Evolutionary conservation across 2,113 vertebrate species (phyloP), one percentile per base, ranked within the genome.

Genomic region (Rhombomys opimus): DNA sequence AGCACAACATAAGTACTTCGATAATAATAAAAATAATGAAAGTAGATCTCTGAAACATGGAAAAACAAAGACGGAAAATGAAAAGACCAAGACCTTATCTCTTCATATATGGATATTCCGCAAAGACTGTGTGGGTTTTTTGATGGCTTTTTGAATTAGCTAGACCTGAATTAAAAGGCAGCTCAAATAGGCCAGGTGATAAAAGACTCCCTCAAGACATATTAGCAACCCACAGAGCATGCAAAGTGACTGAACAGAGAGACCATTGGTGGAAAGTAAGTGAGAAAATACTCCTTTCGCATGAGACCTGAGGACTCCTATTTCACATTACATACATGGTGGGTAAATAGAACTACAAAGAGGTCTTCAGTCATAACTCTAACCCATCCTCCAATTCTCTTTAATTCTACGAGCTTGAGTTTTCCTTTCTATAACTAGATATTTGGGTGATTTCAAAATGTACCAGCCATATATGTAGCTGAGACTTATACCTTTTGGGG

Each of bases 111-210:
- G 70, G 54, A 59, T 50, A 46, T 46, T 46, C 9, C 22, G 81
- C 57, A 13, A 18, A 3, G 0, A 3, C 8, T 61, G 1, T 3
- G 6, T 14, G 59, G 11, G 63, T 61, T 5, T 63, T 63, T 25
- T 72, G 38, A 22, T 61, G 27, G 46, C 65, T 73, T 75, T 50
- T 15, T 59, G 10, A 85, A 27, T 11, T 35, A 61, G 10, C 18
- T 27, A 8, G 27, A 35, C 12, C 63, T n/a, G 12, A 67, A 94
- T 63, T 0, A 59, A 76, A 75, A 30, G 4, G 4, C 15, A 78
- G 35, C 22, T 22, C 20, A 90, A 13, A 41, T 3, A 41, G 38
- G 6, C 2, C 59, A 38, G 7, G 14, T 85, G 7, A 32, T 67
- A 41, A 1, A 50, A 2, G 35, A 88, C 0, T 73, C 32, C 27